These are phyloP conservation scores for Protomyctophum bolini DNA, from an alignment of 2,113 vertebrate genomes.

Conservation along the genomic window DNA sequence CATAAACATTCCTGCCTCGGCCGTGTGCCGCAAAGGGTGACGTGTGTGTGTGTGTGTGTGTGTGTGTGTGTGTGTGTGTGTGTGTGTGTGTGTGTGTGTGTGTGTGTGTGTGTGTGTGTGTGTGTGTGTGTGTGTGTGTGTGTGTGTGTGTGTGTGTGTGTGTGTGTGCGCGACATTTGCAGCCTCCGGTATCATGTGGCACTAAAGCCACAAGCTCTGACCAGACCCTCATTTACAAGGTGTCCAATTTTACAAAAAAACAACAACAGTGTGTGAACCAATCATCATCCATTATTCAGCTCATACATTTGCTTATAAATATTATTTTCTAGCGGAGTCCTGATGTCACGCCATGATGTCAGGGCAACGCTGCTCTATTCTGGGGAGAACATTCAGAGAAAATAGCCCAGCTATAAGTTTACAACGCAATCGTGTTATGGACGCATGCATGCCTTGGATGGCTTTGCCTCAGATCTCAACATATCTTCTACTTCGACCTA, in stretches of 20 bases:
- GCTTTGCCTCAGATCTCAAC: no score
- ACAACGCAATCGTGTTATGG: no score
- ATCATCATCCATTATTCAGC: conserved; percentile 64
- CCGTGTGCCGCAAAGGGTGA: background rate
- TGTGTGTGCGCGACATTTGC: conserved; percentile 21
- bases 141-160: background rate
- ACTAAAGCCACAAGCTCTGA: conserved; percentile 33
- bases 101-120: background rate
- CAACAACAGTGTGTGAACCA: conserved; percentile 33
- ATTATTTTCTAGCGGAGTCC: no score
- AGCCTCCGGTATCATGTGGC: conserved; percentile 43
- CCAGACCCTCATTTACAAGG: conserved; percentile 55
- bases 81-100: background rate
- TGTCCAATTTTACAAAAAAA: conserved; percentile 54
- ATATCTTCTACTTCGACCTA: no score
- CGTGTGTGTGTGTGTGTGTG: background rate
- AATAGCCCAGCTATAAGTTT: no score
- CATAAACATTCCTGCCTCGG: conserved; percentile 20
- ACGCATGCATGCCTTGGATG: no score
- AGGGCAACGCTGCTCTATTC: no score
- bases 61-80: background rate
- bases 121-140: background rate
- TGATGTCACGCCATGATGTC: no score
- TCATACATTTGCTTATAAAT: conserved; percentile 1
- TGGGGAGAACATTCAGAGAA: no score